These are phyloP conservation scores for Enteromius mattozi DNA, from an alignment of 2,797 vertebrate genomes.

Conservation along the genomic window DNA sequence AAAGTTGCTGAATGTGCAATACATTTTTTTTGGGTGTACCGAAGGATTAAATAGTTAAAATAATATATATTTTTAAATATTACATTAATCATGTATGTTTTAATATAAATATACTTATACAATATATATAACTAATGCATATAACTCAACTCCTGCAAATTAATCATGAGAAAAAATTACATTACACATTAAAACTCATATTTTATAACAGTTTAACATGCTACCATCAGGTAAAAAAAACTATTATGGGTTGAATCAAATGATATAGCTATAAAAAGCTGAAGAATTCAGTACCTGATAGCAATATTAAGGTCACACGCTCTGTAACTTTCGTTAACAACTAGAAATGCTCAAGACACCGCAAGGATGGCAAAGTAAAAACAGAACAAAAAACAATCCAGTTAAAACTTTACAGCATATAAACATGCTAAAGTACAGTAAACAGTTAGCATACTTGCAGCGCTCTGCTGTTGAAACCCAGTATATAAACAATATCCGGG, in stretches of 20 bases:
- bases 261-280: neutral
- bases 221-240: neutral
- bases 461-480: neutral
- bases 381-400: neutral
- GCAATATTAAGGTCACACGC: neutral
- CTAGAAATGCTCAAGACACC: neutral
- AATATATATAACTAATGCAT: neutral
- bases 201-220: neutral
- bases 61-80: neutral
- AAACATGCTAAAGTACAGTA: neutral
- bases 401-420: neutral
- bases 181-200: neutral
- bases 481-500: conserved; percentile 30
- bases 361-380: neutral
- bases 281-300: neutral
- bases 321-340: neutral
- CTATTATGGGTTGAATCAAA: neutral
- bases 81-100: neutral
- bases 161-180: neutral
- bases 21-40: neutral
- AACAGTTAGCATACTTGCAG: neutral
- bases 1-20: neutral
- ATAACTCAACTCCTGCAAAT: neutral
- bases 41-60: neutral
- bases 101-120: neutral